Conservation (phyloP, 2,113 vertebrate species). For the Sinocyclocheilus anshuiensis region DNA sequence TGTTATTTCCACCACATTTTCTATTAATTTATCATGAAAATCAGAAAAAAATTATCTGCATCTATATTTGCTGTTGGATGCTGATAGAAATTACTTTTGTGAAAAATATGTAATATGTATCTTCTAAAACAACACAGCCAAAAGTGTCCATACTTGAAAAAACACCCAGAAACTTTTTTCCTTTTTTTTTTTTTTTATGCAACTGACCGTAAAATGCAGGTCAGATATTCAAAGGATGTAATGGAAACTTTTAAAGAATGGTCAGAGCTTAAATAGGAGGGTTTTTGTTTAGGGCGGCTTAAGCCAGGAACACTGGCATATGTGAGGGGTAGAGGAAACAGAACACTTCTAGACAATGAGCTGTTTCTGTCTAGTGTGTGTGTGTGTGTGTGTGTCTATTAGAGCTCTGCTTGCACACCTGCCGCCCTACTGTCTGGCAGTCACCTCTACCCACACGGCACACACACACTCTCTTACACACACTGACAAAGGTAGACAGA, state of each 20-base stretch:
- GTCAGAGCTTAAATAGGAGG: not conserved
- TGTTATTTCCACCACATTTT: not conserved
- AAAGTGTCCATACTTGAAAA: not conserved
- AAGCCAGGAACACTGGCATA: conserved; percentile 14
- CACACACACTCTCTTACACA: conserved; percentile 20
- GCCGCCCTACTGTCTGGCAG: conserved; percentile 40
- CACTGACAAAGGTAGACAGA: conserved; percentile 44
- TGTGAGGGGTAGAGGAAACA: conserved; percentile 17
- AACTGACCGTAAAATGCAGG: not conserved
- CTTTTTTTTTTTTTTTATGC: not conserved
- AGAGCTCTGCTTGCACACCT: conserved; percentile 48
- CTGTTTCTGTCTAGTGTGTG: conserved; percentile 20
- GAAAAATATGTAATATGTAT: not conserved
- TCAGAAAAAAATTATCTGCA: too few species aligned
- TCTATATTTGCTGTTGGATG: too few species aligned
- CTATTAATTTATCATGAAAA: not conserved
- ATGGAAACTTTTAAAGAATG: conserved; percentile 7
- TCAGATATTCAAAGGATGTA: not conserved
- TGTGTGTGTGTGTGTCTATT: conserved; percentile 22
- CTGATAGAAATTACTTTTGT: not conserved
- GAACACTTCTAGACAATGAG: conserved; percentile 35
- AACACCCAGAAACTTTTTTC: not conserved
- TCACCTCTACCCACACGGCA: conserved; percentile 37
- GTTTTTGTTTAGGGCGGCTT: not conserved
- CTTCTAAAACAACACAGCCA: not conserved